Base-by-base conservation (phyloP, 2,888 invertebrate genomes). In the Mimachlamys varia region DNA sequence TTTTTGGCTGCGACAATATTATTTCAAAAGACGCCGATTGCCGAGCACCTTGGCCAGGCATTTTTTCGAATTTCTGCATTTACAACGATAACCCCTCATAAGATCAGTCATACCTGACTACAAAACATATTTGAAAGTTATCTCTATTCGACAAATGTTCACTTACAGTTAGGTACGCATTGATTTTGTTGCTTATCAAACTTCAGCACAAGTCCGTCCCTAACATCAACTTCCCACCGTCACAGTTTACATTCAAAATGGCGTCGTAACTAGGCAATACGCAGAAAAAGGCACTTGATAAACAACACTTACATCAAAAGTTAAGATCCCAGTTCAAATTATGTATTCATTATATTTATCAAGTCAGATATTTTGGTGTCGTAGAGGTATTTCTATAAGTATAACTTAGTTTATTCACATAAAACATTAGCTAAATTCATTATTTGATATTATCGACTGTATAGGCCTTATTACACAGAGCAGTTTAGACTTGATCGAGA, bases 171-270 rank as follows among this genome's bases (percentile, higher is more conserved):
- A 76, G 76, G 33, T 15, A 76, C 2, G 33, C 76, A 76, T 76
- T 76, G 76, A 27, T 33, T 33, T 2, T 76, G 76, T 12, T 76
- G 33, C 27, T 76, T 89, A 27, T 49, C 33, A 44, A 27, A 89
- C 87, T 89, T 58, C 49, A 87, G 49, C 76, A 50, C 27, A 76
- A 15, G 49, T 38, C 87, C 15, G 87, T 22, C 50, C 49, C n/a
- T 22, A 15, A 49, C 44, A 22, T 27, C 89, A 27, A 76, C 49
- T 33, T n/a, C n/a, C 22, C 44, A 7, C 50, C 27, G 33, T 87
- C 27, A 58, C 53, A 90, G 90, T 90, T 90, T 90, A 90, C 90
- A 90, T 90, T 90, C 90, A 90, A 90, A 58, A 90, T 90, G 90
- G 90, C 90, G 88, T 87, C 90, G 90, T 90, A 44, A 87, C 90